Base-by-base conservation (phyloP, 1,140 invertebrate species). In the Drosophila funebris region DNA sequence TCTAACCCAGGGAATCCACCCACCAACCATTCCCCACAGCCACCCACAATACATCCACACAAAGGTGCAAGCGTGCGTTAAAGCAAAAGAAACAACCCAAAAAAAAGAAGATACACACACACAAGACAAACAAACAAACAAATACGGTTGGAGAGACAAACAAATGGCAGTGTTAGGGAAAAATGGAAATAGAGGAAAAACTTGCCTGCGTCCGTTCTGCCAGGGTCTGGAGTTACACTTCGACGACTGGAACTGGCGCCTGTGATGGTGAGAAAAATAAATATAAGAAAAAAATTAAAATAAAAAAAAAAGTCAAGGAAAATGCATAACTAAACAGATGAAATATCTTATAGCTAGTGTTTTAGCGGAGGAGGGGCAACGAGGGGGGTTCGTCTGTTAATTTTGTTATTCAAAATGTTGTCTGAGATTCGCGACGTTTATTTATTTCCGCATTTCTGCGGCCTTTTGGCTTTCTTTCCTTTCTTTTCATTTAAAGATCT, bases 361-460 rank as follows among this genome's bases (percentile, higher is more conserved):
- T 8, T 8, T n/a, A 29, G 61, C 43, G 11, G 31, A 61, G 24
- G 24, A 71, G 31, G 14, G n/a, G 37, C 8, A 43, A 53, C 37
- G 62, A 44, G 48, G 39, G 39, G 7, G 13, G 48, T 31, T n/a
- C 29, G 37, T 18, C 88, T 89, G 88, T 90, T 90, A 90, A 90
- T 90, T 90, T 90, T 85, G 80, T 89, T 90, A 90, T 90, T 90
- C 89, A 89, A 90, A 90, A 84, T 81, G 77, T 66, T 73, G 66
- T 73, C 75, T 64, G 71, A 56, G 83, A 69, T 76, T 82, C 80
- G 73, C 73, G 84, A 90, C 83, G 83, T 89, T 90, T 90, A 89
- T 90, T 90, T 82, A 89, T 83, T 88, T 90, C 88, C 88, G 88
- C 74, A 76, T 75, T 80, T 43, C 69, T 27, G 39, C 76, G 69